Percentiles rank a stretch among this genome's conserved stretches.
Conservation (phyloP, 2,888 invertebrate genomes). For the Subacronicta megacephala region DNA sequence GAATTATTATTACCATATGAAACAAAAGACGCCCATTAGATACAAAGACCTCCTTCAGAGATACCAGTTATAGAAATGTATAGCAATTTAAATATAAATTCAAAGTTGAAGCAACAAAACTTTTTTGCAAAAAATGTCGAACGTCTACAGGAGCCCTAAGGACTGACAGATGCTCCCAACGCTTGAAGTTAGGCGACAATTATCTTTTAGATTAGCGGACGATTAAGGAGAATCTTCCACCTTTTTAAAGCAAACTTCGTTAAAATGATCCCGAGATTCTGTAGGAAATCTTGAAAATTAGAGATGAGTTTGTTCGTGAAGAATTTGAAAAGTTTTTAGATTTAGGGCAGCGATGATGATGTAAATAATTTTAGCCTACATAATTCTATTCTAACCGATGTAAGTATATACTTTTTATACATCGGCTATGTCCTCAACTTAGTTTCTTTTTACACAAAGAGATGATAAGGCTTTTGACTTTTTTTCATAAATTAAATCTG, state of each 20-base stretch:
- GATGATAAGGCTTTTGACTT: no score
- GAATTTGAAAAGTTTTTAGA: slow-evolving; percentile 25
- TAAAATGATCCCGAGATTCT: slow-evolving; percentile 39
- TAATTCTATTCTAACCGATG: no score
- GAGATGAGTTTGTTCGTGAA: slow-evolving; percentile 30
- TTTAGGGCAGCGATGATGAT: slow-evolving; percentile 24
- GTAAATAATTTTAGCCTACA: slow-evolving; percentile 24
- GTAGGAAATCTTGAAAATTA: slow-evolving; percentile 23
- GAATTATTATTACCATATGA: no score
- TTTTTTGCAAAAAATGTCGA: neutral
- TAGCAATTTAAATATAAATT: no score
- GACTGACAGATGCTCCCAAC: slow-evolving; percentile 69
- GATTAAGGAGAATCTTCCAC: slow-evolving; percentile 56
- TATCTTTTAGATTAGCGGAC: slow-evolving; percentile 60
- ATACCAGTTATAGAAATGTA: no score
- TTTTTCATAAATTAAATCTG: no score
- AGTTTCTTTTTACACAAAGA: no score
- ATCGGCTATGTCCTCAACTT: no score
- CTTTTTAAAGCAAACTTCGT: slow-evolving; percentile 49
- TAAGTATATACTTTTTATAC: no score
- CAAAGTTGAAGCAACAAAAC: no score
- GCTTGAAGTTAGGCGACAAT: slow-evolving; percentile 71
- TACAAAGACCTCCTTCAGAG: no score
- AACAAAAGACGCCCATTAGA: no score
- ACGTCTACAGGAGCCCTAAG: slow-evolving; percentile 19